Percentiles rank a stretch among this genome's conserved stretches.
phyloP scores from a whole-genome alignment of 2,797 vertebrate species.

The Tenualosa thibaudeaui region DNA sequence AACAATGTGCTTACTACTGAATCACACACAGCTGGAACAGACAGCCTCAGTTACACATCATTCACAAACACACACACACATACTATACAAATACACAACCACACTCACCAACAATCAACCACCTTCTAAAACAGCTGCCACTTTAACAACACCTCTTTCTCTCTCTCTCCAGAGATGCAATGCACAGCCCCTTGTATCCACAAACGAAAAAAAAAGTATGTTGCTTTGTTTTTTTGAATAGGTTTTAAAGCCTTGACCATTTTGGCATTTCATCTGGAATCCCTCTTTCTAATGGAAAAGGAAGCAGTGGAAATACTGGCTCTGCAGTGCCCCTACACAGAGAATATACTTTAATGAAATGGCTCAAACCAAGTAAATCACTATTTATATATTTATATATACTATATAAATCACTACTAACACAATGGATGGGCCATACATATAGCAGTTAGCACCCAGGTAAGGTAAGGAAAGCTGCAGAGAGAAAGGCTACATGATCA shows the following conservation, averaged over 20 bases:
- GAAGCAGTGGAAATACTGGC: slow-evolving; percentile 32
- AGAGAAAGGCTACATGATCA: neutral
- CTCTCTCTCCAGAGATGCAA: too few relatives aligned
- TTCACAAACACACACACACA: neutral
- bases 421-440: slow-evolving; percentile 32
- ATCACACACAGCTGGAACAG: slow-evolving; percentile 11
- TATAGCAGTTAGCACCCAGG: neutral
- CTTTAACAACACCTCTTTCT: neutral
- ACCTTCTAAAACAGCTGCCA: slow-evolving; percentile 14
- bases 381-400: too few relatives aligned
- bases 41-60: neutral
- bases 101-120: neutral
- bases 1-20: slow-evolving; percentile 2
- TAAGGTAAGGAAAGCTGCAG: neutral
- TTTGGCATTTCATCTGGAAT: slow-evolving; percentile 12
- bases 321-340: slow-evolving; percentile 46
- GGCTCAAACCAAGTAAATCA: slow-evolving; percentile 48
- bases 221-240: neutral
- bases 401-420: too few relatives aligned
- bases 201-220: neutral
- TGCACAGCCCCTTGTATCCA: neutral
- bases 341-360: slow-evolving; percentile 54
- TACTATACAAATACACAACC: neutral
- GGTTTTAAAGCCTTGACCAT: neutral
- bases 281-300: neutral